A percentile compares a stretch with the other conserved stretches of the same genome.
These are phyloP conservation scores for Lapara coniferarum DNA, from an alignment of 2,888 invertebrate genomes.

Conservation along the genomic window DNA sequence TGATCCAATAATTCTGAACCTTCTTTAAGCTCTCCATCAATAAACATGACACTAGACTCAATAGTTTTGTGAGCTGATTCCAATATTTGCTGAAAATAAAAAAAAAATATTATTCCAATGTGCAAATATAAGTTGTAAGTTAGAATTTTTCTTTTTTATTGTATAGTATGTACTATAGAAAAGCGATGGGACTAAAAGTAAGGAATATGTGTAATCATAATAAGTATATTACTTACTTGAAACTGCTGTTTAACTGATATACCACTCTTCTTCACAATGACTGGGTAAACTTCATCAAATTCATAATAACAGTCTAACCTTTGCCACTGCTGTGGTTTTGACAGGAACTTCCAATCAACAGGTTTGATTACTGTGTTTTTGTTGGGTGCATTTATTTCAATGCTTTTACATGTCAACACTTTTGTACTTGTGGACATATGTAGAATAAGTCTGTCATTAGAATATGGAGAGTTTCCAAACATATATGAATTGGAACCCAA, in stretches of 20 bases:
- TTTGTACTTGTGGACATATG: conserved; percentile 81
- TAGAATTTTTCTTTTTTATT: too few species aligned
- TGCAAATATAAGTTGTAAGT: neutral
- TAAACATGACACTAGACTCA: conserved; percentile 86
- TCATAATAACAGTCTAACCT: conserved; percentile 89
- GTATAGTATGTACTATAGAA: too few species aligned
- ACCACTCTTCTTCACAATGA: conserved; percentile 84
- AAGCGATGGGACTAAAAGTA: too few species aligned
- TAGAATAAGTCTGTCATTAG: conserved; percentile 86
- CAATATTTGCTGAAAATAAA: conserved; percentile 83
- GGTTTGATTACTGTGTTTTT: conserved; percentile 83
- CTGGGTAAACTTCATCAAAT: conserved; percentile 89
- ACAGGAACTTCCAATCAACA: conserved; percentile 90
- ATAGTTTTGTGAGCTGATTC: conserved; percentile 84
- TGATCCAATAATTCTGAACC: conserved; percentile 85
- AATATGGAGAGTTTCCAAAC: conserved; percentile 81
- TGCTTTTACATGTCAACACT: conserved; percentile 85
- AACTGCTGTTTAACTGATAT: conserved; percentile 88
- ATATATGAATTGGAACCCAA: conserved; percentile 83
- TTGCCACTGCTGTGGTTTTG: conserved; percentile 89
- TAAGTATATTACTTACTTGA: conserved; percentile 78
- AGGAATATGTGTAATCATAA: too few species aligned
- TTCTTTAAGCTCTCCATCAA: conserved; percentile 88
- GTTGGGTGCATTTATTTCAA: conserved; percentile 78
- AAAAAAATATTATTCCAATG: too few species aligned